Base-by-base conservation (phyloP, 1,140 invertebrate genomes). In the Leptoteleia sp. region DNA sequence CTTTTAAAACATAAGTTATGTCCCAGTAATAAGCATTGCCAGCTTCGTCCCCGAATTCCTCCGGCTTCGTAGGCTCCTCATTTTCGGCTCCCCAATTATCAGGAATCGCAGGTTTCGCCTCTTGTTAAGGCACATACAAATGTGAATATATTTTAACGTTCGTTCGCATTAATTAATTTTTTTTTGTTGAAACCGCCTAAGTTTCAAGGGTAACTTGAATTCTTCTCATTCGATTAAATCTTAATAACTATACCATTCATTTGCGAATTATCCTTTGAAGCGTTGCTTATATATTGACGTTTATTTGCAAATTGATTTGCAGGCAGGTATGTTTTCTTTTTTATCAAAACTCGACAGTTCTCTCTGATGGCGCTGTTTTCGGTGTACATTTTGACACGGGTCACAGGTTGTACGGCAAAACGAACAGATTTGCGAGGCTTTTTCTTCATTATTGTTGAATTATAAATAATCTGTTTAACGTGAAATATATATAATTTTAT, bases 41-140 rank as follows among this genome's bases (percentile, higher is more conserved):
- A 15, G 38, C 19, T 35, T 45, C 27, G 3, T 31, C 42, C 3
- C 13, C 43, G 19, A 11, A 50, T 50, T 64, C 59, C n/a, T 37
- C 33, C 11, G 19, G 13, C 29, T n/a, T 64, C 13, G 59, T 64
- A 13, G 59, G 59, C 17, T 48, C 33, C 0, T n/a, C 19, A 16
- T 50, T 25, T 11, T 38, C 43, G n/a, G 7, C 40, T 13, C 33
- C 45, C 59, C 59, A 64, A 64, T 64, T 38, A 17, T 50, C 59
- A 0, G 59, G 43, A 48, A 59, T 59, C 13, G 17, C 1, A 29
- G 59, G 31, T 22, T 62, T 47, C 9, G 1, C 15, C 50, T 17
- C 12, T 27, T 3, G 5, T n/a, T 4, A 11, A 25, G 1, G 11
- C 8, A 40, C 4, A 25, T 31, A 9, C 15, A 42, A 42, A 42